Evolutionary conservation across 2,888 invertebrate genomes (phyloP).

Genomic region (Hartigia nigra): DNA sequence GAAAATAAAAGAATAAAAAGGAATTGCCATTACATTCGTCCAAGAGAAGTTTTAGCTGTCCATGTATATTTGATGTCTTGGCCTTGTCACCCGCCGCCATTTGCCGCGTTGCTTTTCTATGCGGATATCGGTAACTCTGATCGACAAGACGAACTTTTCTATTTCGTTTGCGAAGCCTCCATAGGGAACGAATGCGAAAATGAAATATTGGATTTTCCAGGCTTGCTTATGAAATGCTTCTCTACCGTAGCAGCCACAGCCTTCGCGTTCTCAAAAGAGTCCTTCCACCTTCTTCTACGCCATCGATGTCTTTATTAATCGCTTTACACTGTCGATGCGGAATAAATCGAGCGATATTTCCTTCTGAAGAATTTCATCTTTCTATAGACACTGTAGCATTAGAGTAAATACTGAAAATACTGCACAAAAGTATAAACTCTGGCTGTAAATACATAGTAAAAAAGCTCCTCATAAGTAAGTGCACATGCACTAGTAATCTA

Average conservation of each 20-base stretch:
- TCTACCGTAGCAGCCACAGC: neutral
- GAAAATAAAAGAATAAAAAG: neutral
- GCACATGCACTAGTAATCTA: neutral
- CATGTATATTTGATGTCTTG: neutral
- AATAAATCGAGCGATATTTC: neutral
- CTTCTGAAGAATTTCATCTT: neutral
- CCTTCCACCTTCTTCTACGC: neutral
- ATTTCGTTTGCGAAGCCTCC: constrained; percentile 1
- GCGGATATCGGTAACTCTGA: constrained; percentile 21
- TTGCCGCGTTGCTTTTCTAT: constrained; percentile 10
- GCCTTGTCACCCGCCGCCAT: neutral
- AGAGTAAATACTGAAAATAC: neutral
- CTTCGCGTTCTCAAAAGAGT: neutral
- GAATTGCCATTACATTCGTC: neutral
- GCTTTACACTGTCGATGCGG: neutral
- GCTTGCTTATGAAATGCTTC: neutral
- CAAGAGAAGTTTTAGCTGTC: neutral
- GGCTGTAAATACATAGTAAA: neutral
- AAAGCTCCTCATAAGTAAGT: neutral
- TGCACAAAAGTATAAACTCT: neutral
- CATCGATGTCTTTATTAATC: neutral
- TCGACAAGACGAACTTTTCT: constrained; percentile 17
- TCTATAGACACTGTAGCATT: neutral
- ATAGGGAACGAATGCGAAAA: neutral
- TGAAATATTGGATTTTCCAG: neutral